Conservation (phyloP, 1,140 invertebrate species). For the Atta texana region DNA sequence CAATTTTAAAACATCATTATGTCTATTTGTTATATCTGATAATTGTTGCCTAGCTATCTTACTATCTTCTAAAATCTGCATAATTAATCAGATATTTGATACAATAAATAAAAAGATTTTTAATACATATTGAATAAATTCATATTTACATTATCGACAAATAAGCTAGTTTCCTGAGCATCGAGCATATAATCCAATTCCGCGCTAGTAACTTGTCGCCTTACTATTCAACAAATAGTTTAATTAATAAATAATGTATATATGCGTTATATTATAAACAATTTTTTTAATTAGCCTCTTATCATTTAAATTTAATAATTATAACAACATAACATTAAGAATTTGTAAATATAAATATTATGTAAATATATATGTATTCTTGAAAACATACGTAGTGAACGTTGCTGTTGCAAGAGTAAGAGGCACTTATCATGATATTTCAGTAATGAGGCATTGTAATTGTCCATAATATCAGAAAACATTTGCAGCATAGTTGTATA, state of each 20-base stretch:
- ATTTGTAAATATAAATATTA: no score
- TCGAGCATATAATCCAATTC: constrained; percentile 87
- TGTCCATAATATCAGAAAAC: constrained; percentile 89
- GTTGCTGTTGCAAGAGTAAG: constrained; percentile 91
- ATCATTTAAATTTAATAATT: background rate
- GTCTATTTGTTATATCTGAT: constrained; percentile 93
- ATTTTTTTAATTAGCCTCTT: background rate
- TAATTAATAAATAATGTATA: background rate
- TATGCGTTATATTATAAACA: background rate
- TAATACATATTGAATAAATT: constrained; percentile 39
- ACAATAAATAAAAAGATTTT: constrained; percentile 16
- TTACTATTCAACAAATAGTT: constrained; percentile 83
- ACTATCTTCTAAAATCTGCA: constrained; percentile 93
- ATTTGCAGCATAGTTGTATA: constrained; percentile 84
- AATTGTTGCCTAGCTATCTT: constrained; percentile 92
- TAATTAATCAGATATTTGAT: constrained; percentile 50
- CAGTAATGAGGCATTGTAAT: constrained; percentile 91
- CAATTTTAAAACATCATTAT: constrained; percentile 93
- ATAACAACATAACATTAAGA: background rate
- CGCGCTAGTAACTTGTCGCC: constrained; percentile 86
- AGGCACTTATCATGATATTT: constrained; percentile 91
- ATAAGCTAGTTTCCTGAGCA: constrained; percentile 86
- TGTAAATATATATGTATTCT: background rate
- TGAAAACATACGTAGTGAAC: constrained; percentile 89
- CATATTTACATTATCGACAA: constrained; percentile 88